Evolutionary conservation across 1,140 invertebrate genomes (phyloP).

Genomic region (Drosophila ironensis): DNA sequence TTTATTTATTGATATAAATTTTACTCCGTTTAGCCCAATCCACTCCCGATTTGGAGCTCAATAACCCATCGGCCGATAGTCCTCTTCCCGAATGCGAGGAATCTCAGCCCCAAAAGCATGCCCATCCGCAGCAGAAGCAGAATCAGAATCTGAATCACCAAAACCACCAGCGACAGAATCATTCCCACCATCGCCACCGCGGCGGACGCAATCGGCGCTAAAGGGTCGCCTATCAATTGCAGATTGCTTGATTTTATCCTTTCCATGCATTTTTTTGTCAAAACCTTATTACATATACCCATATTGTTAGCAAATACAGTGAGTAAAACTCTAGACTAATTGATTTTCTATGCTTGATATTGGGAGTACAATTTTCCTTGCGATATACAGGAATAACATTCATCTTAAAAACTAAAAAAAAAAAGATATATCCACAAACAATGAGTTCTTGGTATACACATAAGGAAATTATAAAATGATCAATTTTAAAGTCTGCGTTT

Average conservation of each 20-base stretch:
- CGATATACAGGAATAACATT: no score
- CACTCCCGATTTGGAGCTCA: conserved; percentile 41
- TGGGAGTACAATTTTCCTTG: no score
- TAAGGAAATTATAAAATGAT: no score
- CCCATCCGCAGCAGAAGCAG: neutral
- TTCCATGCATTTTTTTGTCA: conserved; percentile 15
- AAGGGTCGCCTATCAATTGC: neutral
- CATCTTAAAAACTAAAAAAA: no score
- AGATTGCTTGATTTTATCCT: neutral
- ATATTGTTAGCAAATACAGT: conserved; percentile 55
- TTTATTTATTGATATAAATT: neutral
- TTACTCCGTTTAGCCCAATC: conserved; percentile 33
- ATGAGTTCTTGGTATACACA: no score
- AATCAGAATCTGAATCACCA: conserved; percentile 45
- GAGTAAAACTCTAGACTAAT: conserved; percentile 56
- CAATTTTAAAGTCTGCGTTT: no score
- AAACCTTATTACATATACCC: conserved; percentile 33
- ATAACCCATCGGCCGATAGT: conserved; percentile 10
- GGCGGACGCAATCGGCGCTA: conserved; percentile 67
- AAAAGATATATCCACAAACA: no score
- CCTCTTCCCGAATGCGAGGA: neutral
- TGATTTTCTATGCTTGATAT: no score
- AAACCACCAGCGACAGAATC: conserved; percentile 47
- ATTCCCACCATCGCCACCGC: conserved; percentile 59
- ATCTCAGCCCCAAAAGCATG: neutral